Base-by-base conservation (phyloP, 2,113 vertebrate genomes). In the Gallinago paraguaiae region DNA sequence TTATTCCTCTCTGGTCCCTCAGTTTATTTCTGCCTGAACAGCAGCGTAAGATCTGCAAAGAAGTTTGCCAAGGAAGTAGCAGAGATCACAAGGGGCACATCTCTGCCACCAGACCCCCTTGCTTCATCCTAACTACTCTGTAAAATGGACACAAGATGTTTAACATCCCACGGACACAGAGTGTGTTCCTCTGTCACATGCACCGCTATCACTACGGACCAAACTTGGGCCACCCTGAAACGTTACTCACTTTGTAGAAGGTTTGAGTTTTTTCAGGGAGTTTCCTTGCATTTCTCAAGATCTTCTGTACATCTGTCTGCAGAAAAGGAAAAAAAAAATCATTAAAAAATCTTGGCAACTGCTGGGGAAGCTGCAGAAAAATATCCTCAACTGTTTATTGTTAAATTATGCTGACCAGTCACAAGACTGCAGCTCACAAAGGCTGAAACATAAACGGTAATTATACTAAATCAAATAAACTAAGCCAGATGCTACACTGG, bases 201-300 rank as follows among this genome's bases (percentile, higher is more conserved):
- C 39, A 67, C 7, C 22, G 6, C 50, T 33, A 30, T 12, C 48
- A 15, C 23, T 43, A 5, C 1, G 8, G 54, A 65, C n/a, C 33
- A 76, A 31, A n/a, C 33, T 14, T 4, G 39, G 19, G 33, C 14
- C 3, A 7, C 31, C 27, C 53, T 63, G 53, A 37, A 85, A 63
- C 4, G 20, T 41, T 65, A 95, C 97, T 98, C 95, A 99, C 99
- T 98, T 99, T 99, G 75, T 99, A 99, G 95, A 99, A 99, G 28
- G 99, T 99, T 72, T 99, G 99, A 46, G 99, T 99, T 98, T 99
- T 99, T 96, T 99, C 99, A n/a, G 99, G 99, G 63, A 99, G 97
- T 95, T 99, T 99, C 78, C 99, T 98, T 90, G 99, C 99, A 83
- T 99, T 99, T 97, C 99, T 98, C 95, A 99, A 97, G 96, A 99